Evolutionary conservation across 2,888 invertebrate species (phyloP), one percentile per base, ranked within the genome.

Genomic region (Parelbella ahira): DNA sequence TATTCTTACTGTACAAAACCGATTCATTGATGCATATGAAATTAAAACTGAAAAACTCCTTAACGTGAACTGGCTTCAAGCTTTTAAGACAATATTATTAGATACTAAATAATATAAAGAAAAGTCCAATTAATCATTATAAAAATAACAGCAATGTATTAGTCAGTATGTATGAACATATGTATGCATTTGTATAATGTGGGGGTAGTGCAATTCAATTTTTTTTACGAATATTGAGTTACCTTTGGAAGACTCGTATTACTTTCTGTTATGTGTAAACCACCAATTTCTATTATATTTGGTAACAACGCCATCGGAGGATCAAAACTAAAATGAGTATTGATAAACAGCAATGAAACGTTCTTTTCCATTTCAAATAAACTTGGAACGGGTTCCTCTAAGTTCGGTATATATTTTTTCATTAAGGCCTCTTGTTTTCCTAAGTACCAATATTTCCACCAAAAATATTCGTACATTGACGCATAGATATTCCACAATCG

Each of bases 281-380:
- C 91, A 11, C 90, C 91, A 30, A 91, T 78, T 55, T 90, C 89
- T 1, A 90, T 69, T 44, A 89, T 72, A 55, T 89, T 90, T 0
- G 90, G 90, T 1, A 89, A 71, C 12, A 84, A 72, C 0, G 90
- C 89, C 3, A 71, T 62, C 0, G 89, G 73, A 2, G 66, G 49
- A 32, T 84, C 83, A 43, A 86, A 77, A 58, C 87, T 88, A 27
- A 78, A 83, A 54, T 91, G 90, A 4, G 78, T 69, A 55, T 90
- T 90, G 0, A 86, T 54, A 9, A 90, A 55, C 13, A 88, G 60
- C 45, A 89, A 42, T 0, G 88, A 77, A 2, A 68, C 68, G 45
- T 88, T 75, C 36, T 47, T 72, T 49, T 87, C 76, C 48, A 86
- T 42, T 2, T 84, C 78, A 36, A 61, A 72, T 44, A 88, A 57